Conservation (phyloP, 2,797 vertebrate species). For the Sebastes minor region DNA sequence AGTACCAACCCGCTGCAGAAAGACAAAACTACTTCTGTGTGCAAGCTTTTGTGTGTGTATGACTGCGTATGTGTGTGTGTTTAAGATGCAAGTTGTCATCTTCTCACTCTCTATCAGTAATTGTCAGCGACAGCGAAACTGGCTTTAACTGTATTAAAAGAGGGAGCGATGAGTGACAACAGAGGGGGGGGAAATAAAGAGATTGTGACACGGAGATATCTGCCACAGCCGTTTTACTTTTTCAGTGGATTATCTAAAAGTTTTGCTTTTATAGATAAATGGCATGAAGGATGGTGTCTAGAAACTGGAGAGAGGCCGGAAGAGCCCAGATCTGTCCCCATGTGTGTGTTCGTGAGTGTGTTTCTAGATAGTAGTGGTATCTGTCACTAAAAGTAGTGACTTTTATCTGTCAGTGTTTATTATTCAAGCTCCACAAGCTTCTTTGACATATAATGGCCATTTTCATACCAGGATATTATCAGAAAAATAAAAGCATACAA, state of each 20-base stretch:
- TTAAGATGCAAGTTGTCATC: not conserved
- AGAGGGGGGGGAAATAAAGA: not conserved
- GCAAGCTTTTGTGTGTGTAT: not conserved
- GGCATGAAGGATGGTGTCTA: not conserved
- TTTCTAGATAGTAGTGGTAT: not conserved
- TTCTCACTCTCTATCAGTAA: conserved; percentile 29
- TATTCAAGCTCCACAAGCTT: not conserved
- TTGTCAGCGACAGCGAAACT: conserved; percentile 1
- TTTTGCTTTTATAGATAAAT: conserved; percentile 1
- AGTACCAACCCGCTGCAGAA: not conserved
- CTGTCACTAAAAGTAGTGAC: not conserved
- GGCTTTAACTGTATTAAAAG: conserved; percentile 24
- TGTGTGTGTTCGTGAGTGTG: not conserved
- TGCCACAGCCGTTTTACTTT: conserved; percentile 3
- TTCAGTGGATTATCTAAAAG: not conserved
- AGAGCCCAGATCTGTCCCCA: not conserved
- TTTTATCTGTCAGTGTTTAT: not conserved
- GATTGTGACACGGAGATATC: conserved; percentile 14
- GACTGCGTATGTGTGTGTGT: not conserved
- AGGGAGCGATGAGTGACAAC: conserved; percentile 9
- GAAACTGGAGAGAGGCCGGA: not conserved
- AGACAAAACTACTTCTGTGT: not conserved
- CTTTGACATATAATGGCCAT: not conserved
- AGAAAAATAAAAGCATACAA: not conserved
- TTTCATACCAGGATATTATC: not conserved